phyloP scores from a whole-genome alignment of 2,888 invertebrate species.

The Drosophila yooni region DNA sequence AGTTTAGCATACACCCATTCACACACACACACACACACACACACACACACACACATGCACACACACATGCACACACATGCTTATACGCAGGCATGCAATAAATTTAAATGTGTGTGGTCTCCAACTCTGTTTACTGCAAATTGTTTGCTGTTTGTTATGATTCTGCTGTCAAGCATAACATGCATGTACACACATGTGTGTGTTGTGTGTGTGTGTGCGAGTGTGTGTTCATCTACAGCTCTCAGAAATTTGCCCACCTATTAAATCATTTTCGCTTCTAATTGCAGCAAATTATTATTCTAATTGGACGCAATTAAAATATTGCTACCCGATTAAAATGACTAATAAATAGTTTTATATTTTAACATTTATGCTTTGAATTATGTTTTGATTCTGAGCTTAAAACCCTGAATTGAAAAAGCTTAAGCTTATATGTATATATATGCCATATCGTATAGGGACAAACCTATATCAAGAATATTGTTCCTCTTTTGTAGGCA shows the following conservation, averaged over 20 bases:
- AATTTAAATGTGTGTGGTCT: slow-evolving; percentile 44
- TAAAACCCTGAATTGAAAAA: neutral
- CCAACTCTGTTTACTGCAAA: slow-evolving; percentile 30
- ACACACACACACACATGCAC: slow-evolving; percentile 14
- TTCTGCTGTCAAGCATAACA: slow-evolving; percentile 38
- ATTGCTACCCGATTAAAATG: slow-evolving; percentile 2
- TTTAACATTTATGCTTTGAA: neutral
- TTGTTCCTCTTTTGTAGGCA: neutral
- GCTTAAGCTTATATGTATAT: neutral
- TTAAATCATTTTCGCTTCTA: slow-evolving; percentile 58
- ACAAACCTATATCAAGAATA: neutral
- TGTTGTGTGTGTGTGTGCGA: slow-evolving; percentile 14
- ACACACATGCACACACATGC: slow-evolving; percentile 10
- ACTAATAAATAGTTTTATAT: neutral
- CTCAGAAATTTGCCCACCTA: slow-evolving; percentile 32
- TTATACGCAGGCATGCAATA: slow-evolving; percentile 43
- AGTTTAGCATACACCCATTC: slow-evolving; percentile 18
- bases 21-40: slow-evolving; percentile 14
- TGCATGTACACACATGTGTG: neutral
- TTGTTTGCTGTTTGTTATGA: slow-evolving; percentile 66
- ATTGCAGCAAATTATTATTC: slow-evolving; percentile 60
- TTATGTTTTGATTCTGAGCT: neutral
- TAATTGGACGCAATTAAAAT: slow-evolving; percentile 28
- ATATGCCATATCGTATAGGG: neutral
- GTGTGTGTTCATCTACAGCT: slow-evolving; percentile 23